These are phyloP conservation scores for Gastracanthus pulcherrimus DNA, from an alignment of 2,888 invertebrate species.

Conservation along the genomic window DNA sequence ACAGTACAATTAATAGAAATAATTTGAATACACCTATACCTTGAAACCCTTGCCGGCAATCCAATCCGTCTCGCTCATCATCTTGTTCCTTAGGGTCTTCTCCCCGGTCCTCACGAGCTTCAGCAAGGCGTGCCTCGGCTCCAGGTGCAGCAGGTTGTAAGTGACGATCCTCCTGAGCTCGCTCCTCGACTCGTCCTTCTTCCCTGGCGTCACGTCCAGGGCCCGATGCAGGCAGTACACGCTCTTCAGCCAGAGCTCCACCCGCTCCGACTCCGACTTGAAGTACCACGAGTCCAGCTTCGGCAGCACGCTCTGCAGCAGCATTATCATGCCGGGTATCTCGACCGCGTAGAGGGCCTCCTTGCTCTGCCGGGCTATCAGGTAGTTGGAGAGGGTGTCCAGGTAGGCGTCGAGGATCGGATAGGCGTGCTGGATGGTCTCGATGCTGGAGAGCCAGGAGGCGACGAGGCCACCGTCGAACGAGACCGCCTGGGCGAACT, in stretches of 20 bases:
- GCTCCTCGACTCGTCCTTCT: slow-evolving; percentile 72
- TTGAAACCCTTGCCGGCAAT: slow-evolving; percentile 75
- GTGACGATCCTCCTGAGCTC: slow-evolving; percentile 73
- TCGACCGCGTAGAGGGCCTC: slow-evolving; percentile 74
- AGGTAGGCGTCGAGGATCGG: slow-evolving; percentile 74
- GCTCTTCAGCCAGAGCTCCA: slow-evolving; percentile 74
- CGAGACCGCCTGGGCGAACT: slow-evolving; percentile 73
- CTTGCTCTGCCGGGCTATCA: slow-evolving; percentile 70
- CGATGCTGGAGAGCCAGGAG: slow-evolving; percentile 75
- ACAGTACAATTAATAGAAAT: background rate
- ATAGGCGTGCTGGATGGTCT: slow-evolving; percentile 74
- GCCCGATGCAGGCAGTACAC: slow-evolving; percentile 74
- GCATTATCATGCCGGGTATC: slow-evolving; percentile 76
- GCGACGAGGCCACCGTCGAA: slow-evolving; percentile 75
- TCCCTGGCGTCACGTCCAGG: slow-evolving; percentile 65
- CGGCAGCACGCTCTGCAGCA: slow-evolving; percentile 74
- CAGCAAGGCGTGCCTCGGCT: slow-evolving; percentile 74
- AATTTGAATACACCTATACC: slow-evolving; percentile 55
- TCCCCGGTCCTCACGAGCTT: slow-evolving; percentile 75
- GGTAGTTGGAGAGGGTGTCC: slow-evolving; percentile 73
- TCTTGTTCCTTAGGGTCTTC: slow-evolving; percentile 71
- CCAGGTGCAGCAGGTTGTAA: slow-evolving; percentile 73
- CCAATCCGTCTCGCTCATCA: slow-evolving; percentile 77
- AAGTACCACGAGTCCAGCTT: slow-evolving; percentile 76
- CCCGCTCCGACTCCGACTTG: slow-evolving; percentile 70